A percentile compares a stretch with the other conserved stretches of the same genome.
Conservation (phyloP, 2,888 invertebrate species). For the Ophion ellenae region DNA sequence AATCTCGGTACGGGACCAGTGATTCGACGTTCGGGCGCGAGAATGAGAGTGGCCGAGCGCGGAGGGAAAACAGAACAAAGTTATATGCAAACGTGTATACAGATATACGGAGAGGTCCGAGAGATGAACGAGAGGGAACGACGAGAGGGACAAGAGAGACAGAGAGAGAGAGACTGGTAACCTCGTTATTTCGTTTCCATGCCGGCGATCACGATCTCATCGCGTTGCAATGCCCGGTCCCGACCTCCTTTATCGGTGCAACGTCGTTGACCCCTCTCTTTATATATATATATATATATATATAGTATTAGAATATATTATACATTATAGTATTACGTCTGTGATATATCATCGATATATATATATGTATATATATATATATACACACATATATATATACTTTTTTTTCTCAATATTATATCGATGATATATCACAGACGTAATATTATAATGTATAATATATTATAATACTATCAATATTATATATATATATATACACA, state of each 20-base stretch:
- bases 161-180: slow-evolving; percentile 60
- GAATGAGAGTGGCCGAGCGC: slow-evolving; percentile 64
- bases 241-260: slow-evolving; percentile 67
- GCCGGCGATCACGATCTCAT: slow-evolving; percentile 66
- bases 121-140: slow-evolving; percentile 66
- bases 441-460: too few species aligned
- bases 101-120: slow-evolving; percentile 15
- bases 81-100: slow-evolving; percentile 23
- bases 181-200: slow-evolving; percentile 68
- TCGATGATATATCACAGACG: too few species aligned
- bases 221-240: slow-evolving; percentile 58
- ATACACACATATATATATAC: background rate
- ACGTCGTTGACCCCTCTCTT: slow-evolving; percentile 60
- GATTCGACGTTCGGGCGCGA: slow-evolving; percentile 59
- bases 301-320: too few species aligned
- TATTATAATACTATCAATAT: too few species aligned
- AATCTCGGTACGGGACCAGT: slow-evolving; percentile 58
- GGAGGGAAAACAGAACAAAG: slow-evolving; percentile 53
- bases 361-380: slow-evolving; percentile 10
- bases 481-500: too few species aligned
- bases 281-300: slow-evolving; percentile 27
- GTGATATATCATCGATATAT: too few species aligned
- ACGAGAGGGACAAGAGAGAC: slow-evolving; percentile 54
- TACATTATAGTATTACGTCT: too few species aligned
- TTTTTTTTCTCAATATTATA: background rate